A percentile compares a stretch with the other conserved stretches of the same genome.
These are phyloP conservation scores for Xenopus tropicalis DNA, from an alignment of 2,113 vertebrate species.

Conservation along the genomic window UCB_Xtro_10.0 CM004451.2:57689501-57690000, in stretches of 20 bases:
- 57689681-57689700: slow-evolving; percentile 6
- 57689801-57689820: slow-evolving; percentile 12
- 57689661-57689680: slow-evolving; percentile 22
- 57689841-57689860: slow-evolving; percentile 1
- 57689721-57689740: slow-evolving; percentile 20
- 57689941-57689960: no score
- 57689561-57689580: slow-evolving; percentile 87
- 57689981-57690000: no score
- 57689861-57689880: neutral
- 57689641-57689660: neutral
- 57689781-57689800: slow-evolving; percentile 10
- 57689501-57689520: slow-evolving; percentile 20
- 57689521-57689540: slow-evolving; percentile 84
- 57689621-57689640: neutral
- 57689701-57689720: slow-evolving; percentile 21
- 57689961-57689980: no score
- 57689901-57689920: neutral
- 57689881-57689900: neutral
- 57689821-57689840: slow-evolving; percentile 17
- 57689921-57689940: neutral
- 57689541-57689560: slow-evolving; percentile 84
- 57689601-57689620: slow-evolving; percentile 54
- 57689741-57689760: slow-evolving; percentile 4
- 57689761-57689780: slow-evolving; percentile 19
- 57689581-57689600: slow-evolving; percentile 75